A percentile compares a stretch with the other conserved stretches of the same genome.
Evolutionary conservation across 2,888 invertebrate species (phyloP).

Genomic region (Syrphus vitripennis): DNA sequence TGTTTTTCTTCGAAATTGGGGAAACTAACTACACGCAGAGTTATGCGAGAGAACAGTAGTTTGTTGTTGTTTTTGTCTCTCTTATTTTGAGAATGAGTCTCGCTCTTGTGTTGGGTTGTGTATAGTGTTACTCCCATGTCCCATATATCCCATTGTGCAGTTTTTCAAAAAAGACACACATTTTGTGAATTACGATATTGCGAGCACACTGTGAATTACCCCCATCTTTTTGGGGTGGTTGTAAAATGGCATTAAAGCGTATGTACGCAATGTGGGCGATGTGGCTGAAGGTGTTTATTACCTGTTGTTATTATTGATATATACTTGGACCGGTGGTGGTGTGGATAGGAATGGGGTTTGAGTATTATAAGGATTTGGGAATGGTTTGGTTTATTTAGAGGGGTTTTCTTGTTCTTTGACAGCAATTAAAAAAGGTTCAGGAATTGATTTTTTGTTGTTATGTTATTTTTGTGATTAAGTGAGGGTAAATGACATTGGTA

Average conservation of each 20-base stretch:
- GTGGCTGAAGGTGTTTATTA: constrained; percentile 68
- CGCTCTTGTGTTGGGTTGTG: not conserved
- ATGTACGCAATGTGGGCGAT: constrained; percentile 61
- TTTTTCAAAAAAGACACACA: constrained; percentile 3
- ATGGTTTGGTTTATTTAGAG: not conserved
- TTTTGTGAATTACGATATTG: constrained; percentile 26
- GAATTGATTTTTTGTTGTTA: not conserved
- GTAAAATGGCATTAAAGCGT: constrained; percentile 37
- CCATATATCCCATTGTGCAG: not conserved
- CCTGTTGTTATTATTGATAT: constrained; percentile 69
- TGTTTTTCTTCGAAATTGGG: constrained; percentile 54
- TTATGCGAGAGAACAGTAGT: not conserved
- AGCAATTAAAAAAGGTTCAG: constrained; percentile 37
- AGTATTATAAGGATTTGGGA: not conserved
- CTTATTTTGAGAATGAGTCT: not conserved
- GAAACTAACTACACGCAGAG: not conserved
- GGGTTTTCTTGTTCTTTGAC: not conserved
- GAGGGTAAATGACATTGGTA: not conserved
- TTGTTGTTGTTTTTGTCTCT: too few species aligned
- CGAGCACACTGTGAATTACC: constrained; percentile 17
- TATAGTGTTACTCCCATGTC: not conserved
- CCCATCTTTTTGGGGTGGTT: constrained; percentile 29
- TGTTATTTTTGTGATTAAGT: not conserved
- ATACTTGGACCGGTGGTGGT: constrained; percentile 27
- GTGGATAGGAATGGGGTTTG: constrained; percentile 17